Percentiles rank a stretch among this genome's conserved stretches.
phyloP scores from a whole-genome alignment of 1,140 invertebrate genomes.

The Neodiprion virginianus region DNA sequence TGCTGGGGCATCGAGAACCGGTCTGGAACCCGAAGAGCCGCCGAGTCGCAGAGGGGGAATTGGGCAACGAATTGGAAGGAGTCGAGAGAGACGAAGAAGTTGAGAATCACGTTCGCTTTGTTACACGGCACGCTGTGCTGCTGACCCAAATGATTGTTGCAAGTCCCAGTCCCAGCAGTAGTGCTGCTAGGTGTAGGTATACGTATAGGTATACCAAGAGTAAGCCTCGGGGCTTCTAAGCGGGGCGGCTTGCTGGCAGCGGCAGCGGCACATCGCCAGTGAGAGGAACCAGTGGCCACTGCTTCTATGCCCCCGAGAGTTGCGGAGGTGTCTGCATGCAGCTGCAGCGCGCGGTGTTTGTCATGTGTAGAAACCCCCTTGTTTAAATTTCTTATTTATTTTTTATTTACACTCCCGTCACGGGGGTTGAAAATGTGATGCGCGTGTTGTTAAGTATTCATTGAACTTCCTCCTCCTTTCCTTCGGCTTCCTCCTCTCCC shows the following conservation, averaged over 20 bases:
- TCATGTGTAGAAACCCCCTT: neutral
- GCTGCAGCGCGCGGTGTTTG: neutral
- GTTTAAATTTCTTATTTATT: neutral
- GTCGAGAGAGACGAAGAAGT: neutral
- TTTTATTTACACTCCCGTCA: neutral
- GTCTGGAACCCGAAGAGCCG: neutral
- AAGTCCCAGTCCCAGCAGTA: constrained; percentile 1
- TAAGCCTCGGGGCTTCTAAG: neutral
- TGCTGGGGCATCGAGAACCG: neutral
- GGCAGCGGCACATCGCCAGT: neutral
- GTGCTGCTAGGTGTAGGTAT: neutral
- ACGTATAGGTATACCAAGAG: neutral
- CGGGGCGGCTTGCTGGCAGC: neutral
- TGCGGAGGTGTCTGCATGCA: neutral
- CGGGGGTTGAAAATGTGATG: neutral
- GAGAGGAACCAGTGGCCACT: neutral
- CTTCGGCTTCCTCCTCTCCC: too few relatives aligned
- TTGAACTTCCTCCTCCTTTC: too few relatives aligned
- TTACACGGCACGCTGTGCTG: constrained; percentile 4
- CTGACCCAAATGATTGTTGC: constrained; percentile 7
- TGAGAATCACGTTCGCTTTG: constrained; percentile 7
- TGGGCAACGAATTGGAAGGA: neutral
- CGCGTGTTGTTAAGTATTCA: too few relatives aligned
- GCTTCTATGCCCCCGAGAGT: constrained; percentile 2
- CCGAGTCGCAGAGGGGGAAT: neutral